Percentiles rank a stretch among this genome's conserved stretches.
Evolutionary conservation across 1,140 invertebrate genomes (phyloP).

Genomic region (Hylaeus volcanicus): DNA sequence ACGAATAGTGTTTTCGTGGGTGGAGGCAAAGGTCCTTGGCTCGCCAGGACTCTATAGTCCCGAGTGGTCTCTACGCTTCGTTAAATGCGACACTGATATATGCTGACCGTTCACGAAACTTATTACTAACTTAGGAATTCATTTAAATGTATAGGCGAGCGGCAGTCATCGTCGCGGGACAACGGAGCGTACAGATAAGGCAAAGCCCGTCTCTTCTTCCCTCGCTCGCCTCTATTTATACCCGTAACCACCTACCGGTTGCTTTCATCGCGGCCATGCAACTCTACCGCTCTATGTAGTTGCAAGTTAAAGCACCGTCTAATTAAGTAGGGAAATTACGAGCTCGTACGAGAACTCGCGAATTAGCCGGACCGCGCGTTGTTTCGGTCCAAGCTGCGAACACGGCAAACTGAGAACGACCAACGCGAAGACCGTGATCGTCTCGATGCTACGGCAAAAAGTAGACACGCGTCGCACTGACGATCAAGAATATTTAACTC

Average conservation of each 20-base stretch:
- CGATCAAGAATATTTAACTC: too few relatives aligned
- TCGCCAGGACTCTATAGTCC: too few relatives aligned
- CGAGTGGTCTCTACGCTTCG: background rate
- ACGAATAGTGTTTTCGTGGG: too few relatives aligned
- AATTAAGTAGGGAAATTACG: slow-evolving; percentile 50
- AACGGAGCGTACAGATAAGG: slow-evolving; percentile 6
- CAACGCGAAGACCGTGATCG: background rate
- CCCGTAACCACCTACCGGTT: slow-evolving; percentile 31
- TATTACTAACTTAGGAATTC: slow-evolving; percentile 53
- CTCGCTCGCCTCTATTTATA: slow-evolving; percentile 25
- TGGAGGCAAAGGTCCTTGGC: too few relatives aligned
- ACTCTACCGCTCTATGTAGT: background rate
- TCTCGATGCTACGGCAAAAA: too few relatives aligned
- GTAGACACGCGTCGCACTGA: too few relatives aligned
- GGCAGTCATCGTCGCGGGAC: slow-evolving; percentile 5
- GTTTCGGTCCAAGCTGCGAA: background rate
- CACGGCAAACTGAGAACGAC: slow-evolving; percentile 4
- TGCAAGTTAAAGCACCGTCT: slow-evolving; percentile 31
- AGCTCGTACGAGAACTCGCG: slow-evolving; percentile 37
- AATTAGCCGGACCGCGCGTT: slow-evolving; percentile 25
- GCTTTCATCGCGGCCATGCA: slow-evolving; percentile 30
- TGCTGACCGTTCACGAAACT: slow-evolving; percentile 46
- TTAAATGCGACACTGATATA: slow-evolving; percentile 43
- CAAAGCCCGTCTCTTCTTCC: background rate
- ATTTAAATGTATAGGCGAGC: slow-evolving; percentile 54